Base-by-base conservation (phyloP, 1,140 invertebrate genomes). In the Campoletis sonorensis region DNA sequence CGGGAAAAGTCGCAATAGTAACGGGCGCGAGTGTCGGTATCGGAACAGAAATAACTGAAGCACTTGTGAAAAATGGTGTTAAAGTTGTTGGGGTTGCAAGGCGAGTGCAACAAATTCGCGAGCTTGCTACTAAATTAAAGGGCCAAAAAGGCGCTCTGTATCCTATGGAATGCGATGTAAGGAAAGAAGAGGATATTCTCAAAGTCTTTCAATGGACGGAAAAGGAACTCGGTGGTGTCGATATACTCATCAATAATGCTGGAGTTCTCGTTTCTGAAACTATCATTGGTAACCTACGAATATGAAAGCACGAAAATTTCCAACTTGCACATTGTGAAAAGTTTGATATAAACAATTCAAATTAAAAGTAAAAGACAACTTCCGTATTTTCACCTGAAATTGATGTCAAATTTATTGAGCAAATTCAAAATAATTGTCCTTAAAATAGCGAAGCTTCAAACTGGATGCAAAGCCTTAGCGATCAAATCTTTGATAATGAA, bases 201-300 rank as follows among this genome's bases (percentile, higher is more conserved):
- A 84, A 87, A 16, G 90, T 94, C 80, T 95, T 95, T 86, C 84
- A 91, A 54, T 93, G 92, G 92, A 91, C 94, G 13, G 92, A 93
- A 67, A 83, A 86, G 7, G 89, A 89, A 7, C 87, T 94, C 30
- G 94, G 94, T 18, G 92, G 93, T n/a, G 90, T 95, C 27, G 93
- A 95, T 87, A 90, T 95, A 13, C 91, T 94, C 21, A 58, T 58
- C 54, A 58, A 58, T 23, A 58, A 58, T 23, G 54, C 54, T 4
- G 54, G 54, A n/a, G 73, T 88, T 95, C 18, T 58, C 3, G 21
- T n/a, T 58, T n/a, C 18, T 23, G 54, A 58, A 58, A 5, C 54
- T 23, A 58, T 58, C 2, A 58, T 58, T n/a, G 18, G 54, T 58
- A 58, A 58, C 8, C 40, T 8, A 45, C 40, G 13, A 13, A 45